Evolutionary conservation across 1,140 invertebrate genomes (phyloP).

Genomic region (Drosophila nigrodunni): DNA sequence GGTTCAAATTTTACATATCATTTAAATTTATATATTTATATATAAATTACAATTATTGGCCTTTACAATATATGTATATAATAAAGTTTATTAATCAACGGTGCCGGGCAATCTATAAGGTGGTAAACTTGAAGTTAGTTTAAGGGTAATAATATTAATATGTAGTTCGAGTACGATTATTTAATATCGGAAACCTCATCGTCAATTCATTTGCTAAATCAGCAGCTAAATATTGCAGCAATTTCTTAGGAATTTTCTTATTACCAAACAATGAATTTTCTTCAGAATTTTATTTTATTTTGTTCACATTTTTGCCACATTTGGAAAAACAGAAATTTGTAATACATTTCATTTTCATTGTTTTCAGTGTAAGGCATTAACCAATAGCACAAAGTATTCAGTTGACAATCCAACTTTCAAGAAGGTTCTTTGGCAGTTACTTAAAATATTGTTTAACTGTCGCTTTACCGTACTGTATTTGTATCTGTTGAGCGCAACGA

Average conservation of each 20-base stretch:
- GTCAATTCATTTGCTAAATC: conserved; percentile 10
- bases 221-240: conserved; percentile 27
- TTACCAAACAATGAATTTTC: conserved; percentile 4
- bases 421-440: background rate
- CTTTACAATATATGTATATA: background rate
- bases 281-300: background rate
- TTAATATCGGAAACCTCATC: conserved; percentile 28
- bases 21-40: too few species aligned
- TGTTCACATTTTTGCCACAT: conserved; percentile 16
- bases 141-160: background rate
- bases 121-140: background rate
- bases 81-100: background rate
- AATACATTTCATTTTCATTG: conserved; percentile 1
- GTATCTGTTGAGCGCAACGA: background rate
- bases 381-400: background rate
- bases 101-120: background rate
- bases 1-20: conserved; percentile 30
- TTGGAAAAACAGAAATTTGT: conserved; percentile 6
- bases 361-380: conserved; percentile 18
- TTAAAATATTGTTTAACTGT: background rate
- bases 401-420: background rate
- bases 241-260: conserved; percentile 4
- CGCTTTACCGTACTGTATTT: conserved; percentile 1
- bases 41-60: conserved; percentile 34
- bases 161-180: conserved; percentile 1